Evolutionary conservation across 2,888 invertebrate species (phyloP).

Genomic region (Nemurella pictetii): DNA sequence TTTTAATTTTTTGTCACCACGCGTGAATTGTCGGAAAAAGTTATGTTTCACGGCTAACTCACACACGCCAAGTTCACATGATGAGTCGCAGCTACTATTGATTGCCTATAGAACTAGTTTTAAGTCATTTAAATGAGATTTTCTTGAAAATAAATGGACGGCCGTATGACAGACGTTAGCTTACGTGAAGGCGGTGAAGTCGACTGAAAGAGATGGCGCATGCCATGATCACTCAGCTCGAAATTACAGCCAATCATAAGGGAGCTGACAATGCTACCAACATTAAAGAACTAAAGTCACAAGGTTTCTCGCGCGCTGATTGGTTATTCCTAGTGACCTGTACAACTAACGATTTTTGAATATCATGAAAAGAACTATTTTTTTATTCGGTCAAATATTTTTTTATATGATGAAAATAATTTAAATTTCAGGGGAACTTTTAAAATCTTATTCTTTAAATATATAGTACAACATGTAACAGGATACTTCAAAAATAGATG

Average conservation of each 20-base stretch:
- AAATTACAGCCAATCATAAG: not conserved
- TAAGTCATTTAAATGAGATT: not conserved
- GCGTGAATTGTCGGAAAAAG: not conserved
- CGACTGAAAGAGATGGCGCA: not conserved
- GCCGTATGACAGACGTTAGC: not conserved
- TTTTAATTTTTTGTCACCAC: not conserved
- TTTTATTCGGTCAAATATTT: not conserved
- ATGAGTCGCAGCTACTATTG: not conserved
- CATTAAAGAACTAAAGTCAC: not conserved
- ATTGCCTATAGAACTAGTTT: not conserved
- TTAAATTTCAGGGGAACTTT: not conserved
- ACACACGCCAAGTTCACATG: not conserved
- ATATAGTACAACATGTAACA: not conserved
- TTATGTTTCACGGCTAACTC: not conserved
- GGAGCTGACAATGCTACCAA: not conserved
- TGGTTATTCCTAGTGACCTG: not conserved
- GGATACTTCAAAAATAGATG: not conserved
- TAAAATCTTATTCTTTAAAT: not conserved
- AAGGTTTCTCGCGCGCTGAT: not conserved
- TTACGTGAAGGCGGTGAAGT: not conserved
- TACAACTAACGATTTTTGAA: not conserved
- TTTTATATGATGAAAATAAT: not conserved
- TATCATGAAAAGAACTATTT: not conserved
- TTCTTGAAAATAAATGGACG: not conserved
- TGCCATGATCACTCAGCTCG: not conserved